Evolutionary conservation across 2,797 vertebrate species (phyloP).

Genomic region (Myiotriccus ornatus): DNA sequence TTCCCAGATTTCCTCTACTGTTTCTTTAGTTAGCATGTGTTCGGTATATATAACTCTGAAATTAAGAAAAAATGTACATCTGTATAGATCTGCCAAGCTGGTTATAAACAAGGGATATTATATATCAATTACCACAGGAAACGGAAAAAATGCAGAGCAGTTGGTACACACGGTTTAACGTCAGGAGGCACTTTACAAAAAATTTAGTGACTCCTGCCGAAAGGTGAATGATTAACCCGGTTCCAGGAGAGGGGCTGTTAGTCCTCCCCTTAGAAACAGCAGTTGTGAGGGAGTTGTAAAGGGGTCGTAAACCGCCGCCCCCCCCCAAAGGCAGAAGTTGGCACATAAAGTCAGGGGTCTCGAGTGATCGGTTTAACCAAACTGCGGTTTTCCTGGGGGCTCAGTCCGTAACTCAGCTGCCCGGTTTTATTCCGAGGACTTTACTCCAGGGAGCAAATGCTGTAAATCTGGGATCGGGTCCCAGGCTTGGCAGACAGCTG

Average conservation of each 20-base stretch:
- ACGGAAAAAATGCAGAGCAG: not conserved
- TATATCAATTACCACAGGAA: conserved; percentile 47
- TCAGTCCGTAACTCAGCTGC: not conserved
- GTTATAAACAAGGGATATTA: conserved; percentile 23
- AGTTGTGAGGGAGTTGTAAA: not conserved
- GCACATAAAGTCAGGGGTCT: not conserved
- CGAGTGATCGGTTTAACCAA: not conserved
- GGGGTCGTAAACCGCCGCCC: not conserved
- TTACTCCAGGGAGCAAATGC: not conserved
- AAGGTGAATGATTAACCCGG: conserved; percentile 29
- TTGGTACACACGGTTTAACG: not conserved
- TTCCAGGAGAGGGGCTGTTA: not conserved
- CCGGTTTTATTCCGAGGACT: not conserved
- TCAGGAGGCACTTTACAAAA: conserved; percentile 39
- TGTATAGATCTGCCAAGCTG: not conserved
- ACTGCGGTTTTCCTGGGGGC: not conserved
- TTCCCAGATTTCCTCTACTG: conserved; percentile 22
- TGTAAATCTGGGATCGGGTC: not conserved
- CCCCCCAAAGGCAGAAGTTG: not conserved
- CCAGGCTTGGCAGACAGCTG: conserved; percentile 8
- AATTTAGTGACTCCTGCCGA: not conserved
- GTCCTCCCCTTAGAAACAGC: not conserved
- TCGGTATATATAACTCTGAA: conserved; percentile 25
- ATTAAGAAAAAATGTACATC: conserved; percentile 21
- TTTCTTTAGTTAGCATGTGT: not conserved